Conservation (phyloP, 2,113 vertebrate genomes). For the Bucco capensis region DNA sequence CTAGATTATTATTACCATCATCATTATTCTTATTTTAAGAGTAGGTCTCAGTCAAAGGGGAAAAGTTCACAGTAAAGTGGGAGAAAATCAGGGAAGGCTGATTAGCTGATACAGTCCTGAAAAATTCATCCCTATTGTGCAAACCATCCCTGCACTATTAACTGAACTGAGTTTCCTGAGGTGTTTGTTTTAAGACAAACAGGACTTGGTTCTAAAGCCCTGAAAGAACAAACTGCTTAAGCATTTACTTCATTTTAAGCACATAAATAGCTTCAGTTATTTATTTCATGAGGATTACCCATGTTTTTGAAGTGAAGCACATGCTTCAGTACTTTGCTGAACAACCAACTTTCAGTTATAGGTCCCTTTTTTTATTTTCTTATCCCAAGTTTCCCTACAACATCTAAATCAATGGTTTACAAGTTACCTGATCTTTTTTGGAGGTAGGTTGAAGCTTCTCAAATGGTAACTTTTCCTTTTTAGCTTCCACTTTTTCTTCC, state of each 20-base stretch:
- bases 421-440: slow-evolving; percentile 78
- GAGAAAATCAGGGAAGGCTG: slow-evolving; percentile 35
- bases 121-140: background rate
- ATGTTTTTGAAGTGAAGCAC: background rate
- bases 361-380: background rate
- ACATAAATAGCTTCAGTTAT: background rate
- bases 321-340: background rate
- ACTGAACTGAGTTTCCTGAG: background rate
- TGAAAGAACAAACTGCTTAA: background rate
- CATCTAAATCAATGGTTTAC: background rate
- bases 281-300: slow-evolving; percentile 26
- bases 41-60: slow-evolving; percentile 3
- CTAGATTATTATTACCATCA: background rate
- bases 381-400: background rate
- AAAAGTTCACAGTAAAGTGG: slow-evolving; percentile 26
- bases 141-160: background rate
- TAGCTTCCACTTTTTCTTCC: slow-evolving; percentile 78
- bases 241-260: background rate
- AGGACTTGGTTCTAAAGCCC: background rate
- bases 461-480: slow-evolving; percentile 70
- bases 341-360: background rate
- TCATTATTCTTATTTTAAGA: slow-evolving; percentile 11
- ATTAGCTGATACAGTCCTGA: slow-evolving; percentile 2
- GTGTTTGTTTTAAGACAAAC: slow-evolving; percentile 6
- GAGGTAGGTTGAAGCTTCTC: slow-evolving; percentile 64